Base-by-base conservation (phyloP, 2,888 invertebrate species). In the Lacanobia wlatinum region DNA sequence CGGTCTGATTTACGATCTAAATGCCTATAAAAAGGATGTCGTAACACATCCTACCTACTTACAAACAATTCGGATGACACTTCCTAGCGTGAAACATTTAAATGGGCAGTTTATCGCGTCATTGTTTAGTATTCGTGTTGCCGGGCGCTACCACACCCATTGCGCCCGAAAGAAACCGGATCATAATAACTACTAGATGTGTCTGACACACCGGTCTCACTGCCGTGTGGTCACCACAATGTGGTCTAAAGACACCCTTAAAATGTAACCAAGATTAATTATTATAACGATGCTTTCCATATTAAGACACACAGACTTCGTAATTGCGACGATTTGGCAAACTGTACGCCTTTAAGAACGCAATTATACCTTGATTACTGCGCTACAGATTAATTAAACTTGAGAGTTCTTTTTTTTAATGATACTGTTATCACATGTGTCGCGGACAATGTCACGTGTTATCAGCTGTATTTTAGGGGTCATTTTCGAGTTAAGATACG, bases 61-160 rank as follows among this genome's bases (percentile, higher is more conserved):
- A 65, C 56, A 59, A 53, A 38, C 60, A 23, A 70, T 73, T 66
- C 50, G 76, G 72, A 80, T 71, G 82, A 82, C 82, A 84, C 87
- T 88, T 87, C 87, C 84, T 80, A 77, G 70, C 82, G 76, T 76
- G 80, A 84, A 82, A 75, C 80, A 88, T 87, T 83, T 72, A 80
- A 88, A 88, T 88, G 82, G 82, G 75, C 75, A 82, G 80, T 81
- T 68, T 73, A 72, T 84, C 83, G 80, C 87, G 87, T 88, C 84
- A 87, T 73, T 80, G 73, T 84, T 70, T 43, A 72, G 67, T 82
- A 68, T 77, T 82, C 70, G 78, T 85, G 88, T 88, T 86, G 85
- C 82, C 59, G 70, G 85, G 79, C 85, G 80, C 68, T 77, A 86
- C 89, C 87, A 90, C 88, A 87, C 88, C 87, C 89, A 87, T 88